Evolutionary conservation across 2,797 vertebrate genomes (phyloP).

Genomic region (Emys orbicularis): DNA sequence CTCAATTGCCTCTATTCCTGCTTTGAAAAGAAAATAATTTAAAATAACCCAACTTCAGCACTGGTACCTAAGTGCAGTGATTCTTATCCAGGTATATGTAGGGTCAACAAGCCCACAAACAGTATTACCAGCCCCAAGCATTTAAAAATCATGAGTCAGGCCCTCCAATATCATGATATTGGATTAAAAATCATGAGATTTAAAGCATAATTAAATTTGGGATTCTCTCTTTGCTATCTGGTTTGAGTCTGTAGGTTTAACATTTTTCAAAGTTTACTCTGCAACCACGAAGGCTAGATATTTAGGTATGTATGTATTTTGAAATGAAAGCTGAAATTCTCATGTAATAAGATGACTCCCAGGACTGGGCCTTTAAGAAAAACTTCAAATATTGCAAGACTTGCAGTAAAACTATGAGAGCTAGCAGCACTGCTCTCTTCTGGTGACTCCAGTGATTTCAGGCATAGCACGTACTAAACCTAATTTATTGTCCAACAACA

Average conservation of each 20-base stretch:
- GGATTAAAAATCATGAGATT: neutral
- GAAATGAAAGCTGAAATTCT: neutral
- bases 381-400: constrained; percentile 6
- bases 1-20: constrained; percentile 38
- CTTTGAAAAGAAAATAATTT: constrained; percentile 23
- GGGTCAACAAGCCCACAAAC: neutral
- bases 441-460: neutral
- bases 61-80: neutral
- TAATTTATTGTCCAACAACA: neutral
- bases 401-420: neutral
- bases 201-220: neutral
- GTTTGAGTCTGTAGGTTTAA: neutral
- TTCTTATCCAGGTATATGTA: neutral
- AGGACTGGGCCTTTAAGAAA: neutral
- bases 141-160: neutral
- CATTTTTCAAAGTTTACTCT: neutral
- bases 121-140: neutral
- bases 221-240: fast-evolving
- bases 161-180: neutral
- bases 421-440: neutral
- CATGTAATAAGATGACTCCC: neutral
- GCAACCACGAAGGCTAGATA: neutral
- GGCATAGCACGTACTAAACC: neutral
- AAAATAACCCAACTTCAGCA: neutral
- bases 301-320: neutral